Base-by-base conservation (phyloP, 1,140 invertebrate species). In the Rhopalosiphum maidis region DNA sequence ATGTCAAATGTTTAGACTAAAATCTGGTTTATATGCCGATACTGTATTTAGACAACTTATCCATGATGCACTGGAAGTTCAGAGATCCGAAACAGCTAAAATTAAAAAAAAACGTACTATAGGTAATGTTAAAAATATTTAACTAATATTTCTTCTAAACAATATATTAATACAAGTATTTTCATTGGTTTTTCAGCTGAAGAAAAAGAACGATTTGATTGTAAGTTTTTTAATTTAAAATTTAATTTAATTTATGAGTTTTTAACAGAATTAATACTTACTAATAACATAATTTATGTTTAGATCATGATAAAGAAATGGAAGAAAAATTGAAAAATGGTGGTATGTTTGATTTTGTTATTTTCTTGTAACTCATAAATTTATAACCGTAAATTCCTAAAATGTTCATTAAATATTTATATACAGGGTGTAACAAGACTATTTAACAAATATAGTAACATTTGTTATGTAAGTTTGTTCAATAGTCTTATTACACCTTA, bases 151-250 rank as follows among this genome's bases (percentile, higher is more conserved):
- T 48, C 4, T 90, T n/a, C 25, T 68, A 11, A n/a, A 90, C 37
- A 51, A 37, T 54, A 54, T 60, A 68, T 90, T 37, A 23, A 43
- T 25, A 55, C 35, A n/a, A 21, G 0, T n/a, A n/a, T 35, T 43
- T 23, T 41, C 9, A n/a, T 90, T 90, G 6, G 41, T 46, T 68
- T 90, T 91, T 25, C 22, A 92, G 90, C 23, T 3, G 23, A 82
- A 48, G 68, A 82, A n/a, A 92, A 92, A 83, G 48, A 55, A 83
- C 21, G 9, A 82, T 82, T 25, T 83, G 43, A 83, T 1, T 22
- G 60, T 92, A 92, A 83, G 90, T 92, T 51, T 25, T 48, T n/a
- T n/a, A n/a, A n/a, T n/a, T n/a, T 22, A 21, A 48, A 83, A 91
- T 77, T 48, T 46, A 9, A 46, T 46, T 60, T 54, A 23, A n/a